Evolutionary conservation across 2,888 invertebrate genomes (phyloP).

Genomic region (Dolomedes plantarius): DNA sequence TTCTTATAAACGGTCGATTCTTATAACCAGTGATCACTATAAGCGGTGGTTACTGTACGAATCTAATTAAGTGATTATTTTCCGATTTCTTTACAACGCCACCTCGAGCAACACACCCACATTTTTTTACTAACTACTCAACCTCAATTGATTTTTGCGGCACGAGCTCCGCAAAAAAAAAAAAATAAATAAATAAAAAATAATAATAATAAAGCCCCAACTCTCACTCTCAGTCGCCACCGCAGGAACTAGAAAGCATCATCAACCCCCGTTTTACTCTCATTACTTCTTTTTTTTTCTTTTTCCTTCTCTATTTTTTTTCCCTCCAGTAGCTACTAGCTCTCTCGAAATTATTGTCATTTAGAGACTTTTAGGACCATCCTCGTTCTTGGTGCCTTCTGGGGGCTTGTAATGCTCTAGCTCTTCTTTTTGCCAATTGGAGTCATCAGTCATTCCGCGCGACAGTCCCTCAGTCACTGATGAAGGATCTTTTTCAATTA

Average conservation of each 20-base stretch:
- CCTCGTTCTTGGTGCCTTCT: constrained; percentile 39
- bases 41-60: no score
- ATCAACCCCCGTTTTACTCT: constrained; percentile 23
- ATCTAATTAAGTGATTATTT: no score
- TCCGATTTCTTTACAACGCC: no score
- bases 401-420: background rate
- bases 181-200: background rate
- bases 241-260: constrained; percentile 20
- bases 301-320: background rate
- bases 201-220: no score
- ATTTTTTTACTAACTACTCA: background rate
- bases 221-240: background rate
- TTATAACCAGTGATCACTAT: no score
- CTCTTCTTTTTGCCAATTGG: constrained; percentile 32
- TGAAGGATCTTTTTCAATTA: constrained; percentile 63
- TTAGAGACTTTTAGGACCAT: constrained; percentile 64
- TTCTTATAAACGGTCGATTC: no score
- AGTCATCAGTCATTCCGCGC: constrained; percentile 55
- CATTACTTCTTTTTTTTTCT: constrained; percentile 28
- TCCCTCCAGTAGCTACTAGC: constrained; percentile 30
- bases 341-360: constrained; percentile 64
- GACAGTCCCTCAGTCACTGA: constrained; percentile 55
- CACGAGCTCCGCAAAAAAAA: background rate
- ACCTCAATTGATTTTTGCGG: background rate
- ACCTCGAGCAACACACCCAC: background rate